Base-by-base conservation (phyloP, 2,797 vertebrate genomes). In the Dryobates pubescens region DNA sequence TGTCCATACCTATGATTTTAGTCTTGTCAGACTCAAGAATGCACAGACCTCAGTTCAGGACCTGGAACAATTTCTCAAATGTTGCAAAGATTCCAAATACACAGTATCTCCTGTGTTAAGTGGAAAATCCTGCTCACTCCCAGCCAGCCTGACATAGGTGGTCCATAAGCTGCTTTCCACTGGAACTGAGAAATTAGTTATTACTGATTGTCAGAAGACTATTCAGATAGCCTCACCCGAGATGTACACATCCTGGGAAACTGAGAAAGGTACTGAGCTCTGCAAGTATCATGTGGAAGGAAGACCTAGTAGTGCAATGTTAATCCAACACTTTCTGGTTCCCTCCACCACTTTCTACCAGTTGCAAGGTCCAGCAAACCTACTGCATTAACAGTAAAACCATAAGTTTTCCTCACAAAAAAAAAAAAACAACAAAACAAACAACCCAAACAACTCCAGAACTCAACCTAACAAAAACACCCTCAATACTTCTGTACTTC, bases 71-170 rank as follows among this genome's bases (percentile, higher is more conserved):
- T 56, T n/a, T 64, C 16, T 43, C n/a, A 64, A 65, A 23, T 7
- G 7, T 34, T 69, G 14, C n/a, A 53, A 43, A 69, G 47, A 75
- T 56, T 43, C 29, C 58, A 80, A 58, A 65, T 62, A 74, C 1
- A 0, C 0, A 29, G 4, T 6, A 0, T 73, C 49, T 82, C 23
- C 15, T 54, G 7, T 47, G 58, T n/a, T n/a, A 26, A n/a, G 36
- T 32, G 1, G 38, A 74, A 85, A 74, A 62, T 58, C n/a, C 20
- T 64, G 13, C 26, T 65, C 47, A 38, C 17, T 82, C 85, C 63
- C 6, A 10, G 6, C 53, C 70, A 59, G 2, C 20, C 18, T 36
- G 43, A 32, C 34, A 45, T 23, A 64, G 9, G 24, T 24, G 3
- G 15, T n/a, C 20, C 51, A 26, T 8, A 26, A 6, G 47, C 24